Evolutionary conservation across 2,113 vertebrate genomes (phyloP), one percentile per base, ranked within the genome.

Genomic region (Corythornis vintsioides): DNA sequence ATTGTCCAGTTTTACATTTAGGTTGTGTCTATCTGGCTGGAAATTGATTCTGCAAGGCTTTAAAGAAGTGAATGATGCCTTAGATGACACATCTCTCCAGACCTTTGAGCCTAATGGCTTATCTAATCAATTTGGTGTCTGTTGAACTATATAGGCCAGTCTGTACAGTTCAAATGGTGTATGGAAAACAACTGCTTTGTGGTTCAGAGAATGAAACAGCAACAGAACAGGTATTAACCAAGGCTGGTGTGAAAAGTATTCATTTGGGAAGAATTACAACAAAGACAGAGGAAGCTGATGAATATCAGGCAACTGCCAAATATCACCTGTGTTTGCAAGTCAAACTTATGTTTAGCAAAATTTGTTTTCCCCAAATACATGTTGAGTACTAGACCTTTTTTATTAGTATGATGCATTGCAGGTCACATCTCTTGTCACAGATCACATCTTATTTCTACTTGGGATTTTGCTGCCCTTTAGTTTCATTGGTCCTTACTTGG

Each of bases 401-500:
- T 69, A 90, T 93, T 92, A 84, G 22, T 48, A 67, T 60, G 57
- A 70, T 74, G 61, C 40, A 70, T 64, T 48, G 40, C n/a, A 66
- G 74, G 80, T 82, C 43, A 88, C 28, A 5, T 57, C 56, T 83
- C 43, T 55, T 92, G 43, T 88, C 80, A 67, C 61, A 90, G 60
- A 81, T 71, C 0, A 1, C 29, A 52, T 81, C 65, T 86, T 83
- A 80, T 88, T 93, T 94, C 73, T 95, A 71, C 35, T 3, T 67
- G 71, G 83, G 87, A 74, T 92, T 83, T 86, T 86, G 56, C 40
- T 90, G 93, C 81, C 83, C 73, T 94, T 95, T 84, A 29, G 48
- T 84, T 93, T 80, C 65, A 67, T 81, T 90, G 86, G 73, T 92
- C 47, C 73, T 86, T 81, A 48, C 40, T 92, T 83, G n/a, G 11